Evolutionary conservation across 1,140 invertebrate genomes (phyloP), one percentile per base, ranked within the genome.

Genomic region (Bicyclus anynana): DNA sequence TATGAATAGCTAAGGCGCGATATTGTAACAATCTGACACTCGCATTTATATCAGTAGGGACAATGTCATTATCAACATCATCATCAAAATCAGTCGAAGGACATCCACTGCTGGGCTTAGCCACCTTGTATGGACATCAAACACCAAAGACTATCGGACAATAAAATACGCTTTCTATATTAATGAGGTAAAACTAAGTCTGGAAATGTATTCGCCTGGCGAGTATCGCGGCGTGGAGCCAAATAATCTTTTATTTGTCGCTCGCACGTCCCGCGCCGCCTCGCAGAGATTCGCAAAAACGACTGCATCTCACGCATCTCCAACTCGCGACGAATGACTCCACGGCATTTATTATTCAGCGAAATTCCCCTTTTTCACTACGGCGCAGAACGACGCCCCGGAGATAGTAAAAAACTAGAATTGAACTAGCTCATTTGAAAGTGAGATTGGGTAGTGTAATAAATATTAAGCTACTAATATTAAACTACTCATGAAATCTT

Each of bases 311-410:
- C 63, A 63, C 69, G 62, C 60, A 57, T 52, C 40, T 23, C 49
- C 27, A 21, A 26, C 50, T 35, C 38, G 49, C 47, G 57, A 53
- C 46, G 62, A 61, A 59, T 64, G 61, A 67, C 55, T 69, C 50
- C 69, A n/a, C n/a, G n/a, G n/a, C 75, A 74, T 62, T 69, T 61
- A 72, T 65, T 77, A 79, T 80, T 83, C 76, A 72, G 66, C 62
- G 62, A 68, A 78, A 69, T 69, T 69, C 62, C 54, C n/a, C 48
- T 50, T 57, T 57, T 57, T 53, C 38, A 42, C 20, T 49, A 26
- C 40, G 26, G 26, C 47, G 23, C 13, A 20, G n/a, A 35, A 49
- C 37, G 35, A 57, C 13, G 37, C 47, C 29, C 29, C 10, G 29
- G 29, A 33, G 9, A 1, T 20, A 5, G 26, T 12, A 56, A n/a